These are phyloP conservation scores for Chionis minor DNA, from an alignment of 2,113 vertebrate genomes.

Conservation along the genomic window DNA sequence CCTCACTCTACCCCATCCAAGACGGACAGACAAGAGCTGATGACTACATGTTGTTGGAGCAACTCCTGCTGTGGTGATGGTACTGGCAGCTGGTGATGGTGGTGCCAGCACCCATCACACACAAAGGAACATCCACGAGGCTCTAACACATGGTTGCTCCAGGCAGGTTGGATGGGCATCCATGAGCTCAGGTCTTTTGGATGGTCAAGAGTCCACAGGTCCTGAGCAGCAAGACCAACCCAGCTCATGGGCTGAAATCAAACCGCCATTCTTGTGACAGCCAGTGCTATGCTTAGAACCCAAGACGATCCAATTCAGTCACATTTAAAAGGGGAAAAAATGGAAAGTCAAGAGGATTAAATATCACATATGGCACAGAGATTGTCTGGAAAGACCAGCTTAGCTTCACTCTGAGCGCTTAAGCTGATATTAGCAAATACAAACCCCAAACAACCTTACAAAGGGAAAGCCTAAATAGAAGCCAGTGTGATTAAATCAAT, in stretches of 20 bases:
- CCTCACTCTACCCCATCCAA: background rate
- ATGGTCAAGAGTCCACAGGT: background rate
- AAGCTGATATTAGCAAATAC: constrained; percentile 1
- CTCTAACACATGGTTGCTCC: background rate
- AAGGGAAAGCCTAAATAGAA: background rate
- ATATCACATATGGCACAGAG: background rate
- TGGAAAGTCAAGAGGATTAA: constrained; percentile 26
- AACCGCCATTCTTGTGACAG: background rate
- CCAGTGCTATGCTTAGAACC: background rate
- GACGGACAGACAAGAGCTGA: background rate
- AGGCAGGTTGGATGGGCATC: background rate
- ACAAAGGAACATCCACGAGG: background rate
- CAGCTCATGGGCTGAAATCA: background rate
- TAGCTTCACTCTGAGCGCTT: background rate
- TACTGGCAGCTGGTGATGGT: background rate
- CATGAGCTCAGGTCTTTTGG: background rate
- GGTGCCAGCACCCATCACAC: accelerated
- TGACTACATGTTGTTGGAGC: accelerated
- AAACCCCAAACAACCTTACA: background rate
- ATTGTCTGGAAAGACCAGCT: constrained; percentile 1
- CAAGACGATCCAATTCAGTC: background rate
- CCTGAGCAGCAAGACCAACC: background rate
- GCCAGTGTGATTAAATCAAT: accelerated
- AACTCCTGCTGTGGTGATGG: too few relatives aligned
- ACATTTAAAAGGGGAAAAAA: background rate